Base-by-base conservation (phyloP, 2,113 vertebrate species). In the Lepisosteus oculatus region DNA sequence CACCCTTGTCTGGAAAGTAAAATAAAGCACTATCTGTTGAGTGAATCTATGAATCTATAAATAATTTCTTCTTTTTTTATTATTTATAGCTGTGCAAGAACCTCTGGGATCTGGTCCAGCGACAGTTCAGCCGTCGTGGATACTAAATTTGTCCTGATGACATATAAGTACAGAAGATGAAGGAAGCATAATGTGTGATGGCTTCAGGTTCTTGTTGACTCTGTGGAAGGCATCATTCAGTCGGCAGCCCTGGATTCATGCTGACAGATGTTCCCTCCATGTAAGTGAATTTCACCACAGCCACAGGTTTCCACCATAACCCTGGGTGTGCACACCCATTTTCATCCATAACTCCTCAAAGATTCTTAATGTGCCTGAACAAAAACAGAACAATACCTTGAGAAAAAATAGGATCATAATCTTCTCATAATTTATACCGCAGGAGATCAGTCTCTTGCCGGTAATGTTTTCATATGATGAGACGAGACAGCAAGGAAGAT, bases 61-160 rank as follows among this genome's bases (percentile, higher is more conserved):
- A 59, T 59, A 59, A 59, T 59, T 59, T 59, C 56, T 12, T 59
- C 13, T 59, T 3, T 59, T 59, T 59, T 12, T 59, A 59, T 59
- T 59, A 59, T 59, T 59, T n/a, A 59, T 59, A n/a, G 56, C 56
- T 59, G 56, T 59, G n/a, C 56, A n/a, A 59, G 56, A 59, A 59
- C 8, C 3, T 12, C 7, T 1, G 56, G 56, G 56, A 59, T 59
- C 56, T 59, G 4, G 56, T 11, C 3, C n/a, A 14, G 56, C 13
- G 56, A 59, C 56, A 59, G 56, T 59, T 59, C 11, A 59, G n/a
- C 3, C 56, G 13, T 3, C 3, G 13, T 59, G 56, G n/a, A n/a
- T 13, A 12, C 56, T 59, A 11, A n/a, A 11, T 12, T 59, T 59
- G n/a, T 59, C 56, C 56, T 51, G 13, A n/a, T 59, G 56, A 59